Evolutionary conservation across 1,140 invertebrate species (phyloP).

Genomic region (Latrodectus geometricus): DNA sequence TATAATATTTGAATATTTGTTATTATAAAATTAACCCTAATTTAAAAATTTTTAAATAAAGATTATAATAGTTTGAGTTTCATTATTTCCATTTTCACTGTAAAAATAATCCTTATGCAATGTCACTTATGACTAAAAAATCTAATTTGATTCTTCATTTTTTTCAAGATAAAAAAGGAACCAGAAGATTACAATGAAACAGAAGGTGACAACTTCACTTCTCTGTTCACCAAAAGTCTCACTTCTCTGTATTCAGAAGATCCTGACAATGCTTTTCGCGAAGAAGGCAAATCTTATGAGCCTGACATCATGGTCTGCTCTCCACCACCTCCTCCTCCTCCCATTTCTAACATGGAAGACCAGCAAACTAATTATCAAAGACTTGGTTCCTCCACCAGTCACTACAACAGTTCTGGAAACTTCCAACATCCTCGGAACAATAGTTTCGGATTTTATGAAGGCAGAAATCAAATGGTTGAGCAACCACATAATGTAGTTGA

Average conservation of each 20-base stretch:
- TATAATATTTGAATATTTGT: no score
- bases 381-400: not conserved
- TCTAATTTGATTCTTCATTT: not conserved
- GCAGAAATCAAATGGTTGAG: conserved; percentile 8
- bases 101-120: no score
- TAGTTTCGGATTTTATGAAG: conserved; percentile 37
- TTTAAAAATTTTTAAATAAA: no score
- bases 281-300: conserved; percentile 19
- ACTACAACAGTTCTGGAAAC: not conserved
- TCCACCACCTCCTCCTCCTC: not conserved
- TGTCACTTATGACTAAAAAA: no score
- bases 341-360: conserved; percentile 2
- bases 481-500: not conserved
- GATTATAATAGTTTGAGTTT: no score
- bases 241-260: conserved; percentile 52
- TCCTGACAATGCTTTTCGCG: conserved; percentile 17
- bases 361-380: not conserved
- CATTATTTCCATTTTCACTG: no score
- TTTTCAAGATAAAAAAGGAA: conserved; percentile 23
- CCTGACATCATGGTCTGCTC: conserved; percentile 5
- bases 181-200: conserved; percentile 14
- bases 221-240: conserved; percentile 49
- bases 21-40: no score
- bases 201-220: conserved; percentile 42
- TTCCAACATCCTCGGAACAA: not conserved